Evolutionary conservation across 2,113 vertebrate species (phyloP), one percentile per base, ranked within the genome.

Genomic region (Smithornis capensis): DNA sequence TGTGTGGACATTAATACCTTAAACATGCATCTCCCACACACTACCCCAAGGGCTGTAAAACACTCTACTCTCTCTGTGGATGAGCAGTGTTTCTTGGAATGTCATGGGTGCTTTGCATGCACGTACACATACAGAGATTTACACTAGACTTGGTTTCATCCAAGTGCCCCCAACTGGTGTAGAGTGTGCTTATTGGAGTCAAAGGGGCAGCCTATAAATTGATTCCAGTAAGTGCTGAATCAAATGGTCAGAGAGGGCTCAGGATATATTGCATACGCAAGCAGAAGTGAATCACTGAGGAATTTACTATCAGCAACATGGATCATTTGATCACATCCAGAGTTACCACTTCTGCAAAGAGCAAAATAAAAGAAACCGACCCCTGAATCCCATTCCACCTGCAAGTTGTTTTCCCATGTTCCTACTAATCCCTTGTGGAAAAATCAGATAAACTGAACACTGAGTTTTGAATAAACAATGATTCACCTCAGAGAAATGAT

Each of bases 191-290:
- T 70, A 52, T 69, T 16, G 42, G 52, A 94, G 82, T 47, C 94
- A 47, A 57, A 85, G 75, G 87, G 74, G 62, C 75, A 92, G 47
- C 92, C 84, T 63, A 37, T 91, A 92, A 85, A 89, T 77, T 91
- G 82, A 91, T 81, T 77, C 11, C 82, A 52, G 25, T 83, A 68
- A 89, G 33, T 42, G 82, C 59, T 87, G 89, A 88, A 87, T 90
- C 78, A 76, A 90, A 56, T 3, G 13, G 55, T 67, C 47, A 62
- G 78, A 62, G 40, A 60, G 45, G 52, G 59, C 57, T 92, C 25
- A 45, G 84, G 59, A 90, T 77, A 11, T 83, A 83, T 52, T 92
- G 90, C 75, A 90, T 63, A 27, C 33, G 40, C 42, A 70, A 89
- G 73, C 91, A 83, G 83, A 70, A 77, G 59, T 12, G 55, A 88